Base-by-base conservation (phyloP, 1,140 invertebrate species). In the Papilio helenus region DNA sequence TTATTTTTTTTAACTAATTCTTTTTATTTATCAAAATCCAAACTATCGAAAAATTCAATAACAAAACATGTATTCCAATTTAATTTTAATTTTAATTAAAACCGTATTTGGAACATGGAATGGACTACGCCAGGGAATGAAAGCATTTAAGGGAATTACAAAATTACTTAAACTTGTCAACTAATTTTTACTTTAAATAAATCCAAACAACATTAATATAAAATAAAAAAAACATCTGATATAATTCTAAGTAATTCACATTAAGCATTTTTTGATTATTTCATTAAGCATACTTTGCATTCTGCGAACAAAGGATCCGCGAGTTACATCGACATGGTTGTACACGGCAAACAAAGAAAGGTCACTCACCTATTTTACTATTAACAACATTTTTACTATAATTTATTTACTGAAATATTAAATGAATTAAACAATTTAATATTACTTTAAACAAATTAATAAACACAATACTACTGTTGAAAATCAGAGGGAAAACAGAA, bases 341-440 rank as follows among this genome's bases (percentile, higher is more conserved):
- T 58, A 73, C 46, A 79, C 68, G 49, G 72, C 72, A 81, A 84
- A 87, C 84, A 87, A 86, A 87, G 85, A 80, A 84, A 87, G 79
- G 80, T 85, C 80, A 87, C 83, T 83, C 74, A 85, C 84, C 83
- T 82, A 83, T 65, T 72, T 29, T 34, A 65, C 29, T 58, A 68
- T 34, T 78, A 58, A 61, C 18, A 16, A 51, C 12, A 80, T 74
- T 71, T 61, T n/a, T 34, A 58, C n/a, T 12, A 42, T 34, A 72
- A 29, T 58, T 72, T 9, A 12, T 72, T 71, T n/a, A 29, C 49
- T 16, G 7, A n/a, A 49, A 68, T 77, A 34, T 72, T 76, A 68
- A 26, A 76, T 68, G 39, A 74, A 79, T 9, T 23, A 39, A 58
- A 20, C 10, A 72, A 18, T 42, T 42, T 14, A 72, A 42, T 72